phyloP scores from a whole-genome alignment of 2,888 invertebrate species.

The Acanthacorydalis orientalis region DNA sequence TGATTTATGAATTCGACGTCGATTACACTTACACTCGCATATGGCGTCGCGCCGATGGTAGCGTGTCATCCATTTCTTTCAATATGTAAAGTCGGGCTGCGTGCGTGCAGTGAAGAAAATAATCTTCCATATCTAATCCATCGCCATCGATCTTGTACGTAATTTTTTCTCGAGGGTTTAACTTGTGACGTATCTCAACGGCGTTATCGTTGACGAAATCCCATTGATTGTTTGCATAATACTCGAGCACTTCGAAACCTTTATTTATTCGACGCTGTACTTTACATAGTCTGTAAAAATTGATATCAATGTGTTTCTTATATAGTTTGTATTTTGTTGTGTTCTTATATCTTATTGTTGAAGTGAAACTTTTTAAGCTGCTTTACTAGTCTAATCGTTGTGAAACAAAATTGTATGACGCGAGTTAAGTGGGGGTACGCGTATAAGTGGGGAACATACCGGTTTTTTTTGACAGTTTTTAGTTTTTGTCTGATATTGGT shows the following conservation, averaged over 20 bases:
- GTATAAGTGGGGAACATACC: too few relatives aligned
- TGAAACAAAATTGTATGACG: too few relatives aligned
- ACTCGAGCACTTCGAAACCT: conserved; percentile 79
- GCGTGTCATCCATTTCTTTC: conserved; percentile 64
- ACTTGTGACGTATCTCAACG: conserved; percentile 32
- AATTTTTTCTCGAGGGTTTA: conserved; percentile 47
- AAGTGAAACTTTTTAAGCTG: too few relatives aligned
- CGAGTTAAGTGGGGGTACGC: too few relatives aligned
- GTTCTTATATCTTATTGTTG: too few relatives aligned
- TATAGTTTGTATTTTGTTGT: too few relatives aligned
- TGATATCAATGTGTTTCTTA: conserved; percentile 3
- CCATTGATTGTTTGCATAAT: conserved; percentile 88
- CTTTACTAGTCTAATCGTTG: too few relatives aligned
- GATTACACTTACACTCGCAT: conserved; percentile 64
- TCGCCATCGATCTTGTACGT: conserved; percentile 54
- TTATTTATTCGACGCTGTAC: conserved; percentile 71
- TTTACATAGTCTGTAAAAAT: conserved; percentile 49
- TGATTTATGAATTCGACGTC: too few relatives aligned
- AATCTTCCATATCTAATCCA: conserved; percentile 58
- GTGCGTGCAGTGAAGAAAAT: conserved; percentile 68
- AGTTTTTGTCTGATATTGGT: too few relatives aligned
- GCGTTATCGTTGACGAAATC: conserved; percentile 61
- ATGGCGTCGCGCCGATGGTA: conserved; percentile 64
- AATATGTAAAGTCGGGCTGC: conserved; percentile 66
- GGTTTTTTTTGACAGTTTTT: too few relatives aligned